Base-by-base conservation (phyloP, 2,888 invertebrate genomes). In the Apotomis betuletana region DNA sequence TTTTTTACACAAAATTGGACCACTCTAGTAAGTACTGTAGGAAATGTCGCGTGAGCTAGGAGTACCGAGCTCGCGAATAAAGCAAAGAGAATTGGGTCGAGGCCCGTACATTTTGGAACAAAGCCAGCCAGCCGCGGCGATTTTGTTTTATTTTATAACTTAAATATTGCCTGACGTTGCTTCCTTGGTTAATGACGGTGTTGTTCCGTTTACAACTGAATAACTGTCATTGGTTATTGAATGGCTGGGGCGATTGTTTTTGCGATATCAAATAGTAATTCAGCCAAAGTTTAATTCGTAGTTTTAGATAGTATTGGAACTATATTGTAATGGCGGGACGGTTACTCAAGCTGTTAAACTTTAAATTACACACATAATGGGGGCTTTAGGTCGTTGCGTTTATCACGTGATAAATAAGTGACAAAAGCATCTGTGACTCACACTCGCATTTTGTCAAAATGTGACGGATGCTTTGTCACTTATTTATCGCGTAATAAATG, bases 51-150 rank as follows among this genome's bases (percentile, higher is more conserved):
- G 84, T 87, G 86, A 86, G 79, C 81, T 74, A 59, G 74, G 74
- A 75, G 74, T 75, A 83, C 82, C 80, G 70, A 65, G 51, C 67
- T 81, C 80, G 83, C 83, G 85, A 86, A 89, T 90, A 89, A 90
- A 90, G 86, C 86, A 87, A 85, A 82, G 84, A 80, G 88, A 91
- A 90, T 88, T 90, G 85, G 91, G 91, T 91, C 91, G 88, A 83
- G 81, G 80, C 81, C 78, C 80, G 82, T 82, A 85, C 85, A 83
- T 87, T 87, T 89, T 91, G 91, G 91, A 91, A 84, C 83, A 83
- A 81, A 84, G 91, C 91, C 91, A 91, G 85, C 81, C 80, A 82
- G 77, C 76, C 78, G 76, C 74, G 82, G 82, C 83, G 82, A 87
- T 86, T 87, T 87, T 89, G 82, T 88, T 89, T 89, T 88, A 88